Evolutionary conservation across 1,140 invertebrate genomes (phyloP).

Genomic region (Drosophila sp.): DNA sequence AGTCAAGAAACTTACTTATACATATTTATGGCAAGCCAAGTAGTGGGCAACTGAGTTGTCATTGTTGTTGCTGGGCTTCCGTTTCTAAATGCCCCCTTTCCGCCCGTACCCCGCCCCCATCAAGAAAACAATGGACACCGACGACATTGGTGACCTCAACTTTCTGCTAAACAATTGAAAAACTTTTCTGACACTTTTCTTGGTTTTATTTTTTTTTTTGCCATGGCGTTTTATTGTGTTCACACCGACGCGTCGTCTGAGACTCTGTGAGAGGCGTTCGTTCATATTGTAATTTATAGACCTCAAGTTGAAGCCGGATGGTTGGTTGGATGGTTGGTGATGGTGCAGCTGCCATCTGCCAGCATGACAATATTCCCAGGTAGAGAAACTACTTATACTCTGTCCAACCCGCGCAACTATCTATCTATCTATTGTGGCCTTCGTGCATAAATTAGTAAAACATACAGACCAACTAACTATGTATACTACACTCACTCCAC

Average conservation of each 20-base stretch:
- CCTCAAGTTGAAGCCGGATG: slow-evolving; percentile 45
- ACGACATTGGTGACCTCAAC: slow-evolving; percentile 35
- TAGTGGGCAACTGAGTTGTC: slow-evolving; percentile 19
- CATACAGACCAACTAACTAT: slow-evolving; percentile 21
- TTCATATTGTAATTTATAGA: slow-evolving; percentile 80
- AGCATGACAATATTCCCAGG: slow-evolving; percentile 44
- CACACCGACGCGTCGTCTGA: slow-evolving; percentile 3
- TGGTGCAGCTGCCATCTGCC: slow-evolving; percentile 16
- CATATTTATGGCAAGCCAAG: not conserved
- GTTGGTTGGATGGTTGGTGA: not conserved
- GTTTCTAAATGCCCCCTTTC: not conserved
- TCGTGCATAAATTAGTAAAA: slow-evolving; percentile 72
- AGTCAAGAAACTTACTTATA: slow-evolving; percentile 6
- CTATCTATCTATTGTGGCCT: slow-evolving; percentile 55
- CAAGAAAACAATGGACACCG: slow-evolving; percentile 44
- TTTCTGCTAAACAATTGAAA: slow-evolving; percentile 74
- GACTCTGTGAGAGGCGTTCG: slow-evolving; percentile 33
- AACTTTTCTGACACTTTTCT: slow-evolving; percentile 74
- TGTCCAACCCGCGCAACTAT: not conserved
- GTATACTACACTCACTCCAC: too few species aligned
- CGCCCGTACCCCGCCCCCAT: not conserved
- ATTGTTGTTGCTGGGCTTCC: slow-evolving; percentile 28
- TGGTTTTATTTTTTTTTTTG: slow-evolving; percentile 72
- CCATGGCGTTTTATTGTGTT: slow-evolving; percentile 70
- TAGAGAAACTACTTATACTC: slow-evolving; percentile 10